Percentiles rank a stretch among this genome's conserved stretches.
phyloP scores from a whole-genome alignment of 1,140 invertebrate genomes.

The Caenorhabditis briggsae region DNA sequence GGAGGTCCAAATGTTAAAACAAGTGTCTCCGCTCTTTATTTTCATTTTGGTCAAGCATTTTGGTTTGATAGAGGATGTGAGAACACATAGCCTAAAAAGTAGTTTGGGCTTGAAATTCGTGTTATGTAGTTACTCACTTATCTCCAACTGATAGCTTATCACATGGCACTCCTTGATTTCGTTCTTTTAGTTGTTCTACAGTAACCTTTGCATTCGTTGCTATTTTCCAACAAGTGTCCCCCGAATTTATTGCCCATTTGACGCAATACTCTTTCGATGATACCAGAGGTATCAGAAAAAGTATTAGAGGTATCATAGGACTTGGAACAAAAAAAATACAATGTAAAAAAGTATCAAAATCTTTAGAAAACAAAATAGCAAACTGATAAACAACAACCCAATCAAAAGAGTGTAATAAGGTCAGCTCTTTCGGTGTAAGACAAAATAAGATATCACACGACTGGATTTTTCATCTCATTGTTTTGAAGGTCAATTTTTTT shows the following conservation, averaged over 20 bases:
- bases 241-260: background rate
- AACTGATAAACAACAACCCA: no score
- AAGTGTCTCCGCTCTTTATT: conserved; percentile 15
- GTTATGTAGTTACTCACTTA: background rate
- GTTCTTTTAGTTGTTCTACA: background rate
- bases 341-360: no score
- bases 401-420: no score
- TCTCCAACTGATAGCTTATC: background rate
- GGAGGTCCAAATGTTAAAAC: conserved; percentile 1
- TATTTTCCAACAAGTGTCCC: background rate
- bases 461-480: no score
- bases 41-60: background rate
- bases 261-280: background rate
- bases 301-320: no score
- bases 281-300: background rate
- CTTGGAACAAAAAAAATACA: no score
- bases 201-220: background rate
- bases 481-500: no score
- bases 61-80: background rate
- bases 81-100: background rate
- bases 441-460: no score
- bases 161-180: background rate
- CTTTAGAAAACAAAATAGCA: no score
- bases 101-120: background rate
- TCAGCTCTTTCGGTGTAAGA: no score